Evolutionary conservation across 1,140 invertebrate species (phyloP), one percentile per base, ranked within the genome.

Genomic region (Caenorhabditis tropicalis): DNA sequence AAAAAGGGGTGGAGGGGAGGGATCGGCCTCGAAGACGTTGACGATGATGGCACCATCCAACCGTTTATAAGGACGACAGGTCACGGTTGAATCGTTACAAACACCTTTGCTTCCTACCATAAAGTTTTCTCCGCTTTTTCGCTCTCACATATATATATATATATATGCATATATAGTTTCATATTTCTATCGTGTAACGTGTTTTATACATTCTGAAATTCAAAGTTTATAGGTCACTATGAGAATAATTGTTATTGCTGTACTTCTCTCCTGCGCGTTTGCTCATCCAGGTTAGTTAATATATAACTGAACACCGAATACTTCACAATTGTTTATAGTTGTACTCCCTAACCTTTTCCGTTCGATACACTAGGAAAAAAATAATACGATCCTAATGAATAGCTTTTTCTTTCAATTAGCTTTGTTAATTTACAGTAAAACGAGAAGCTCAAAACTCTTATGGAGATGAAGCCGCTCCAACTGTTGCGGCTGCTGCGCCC

Each of bases 391-490:
- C n/a, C n/a, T n/a, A n/a, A n/a, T n/a, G n/a, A n/a, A n/a, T n/a
- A n/a, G n/a, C n/a, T n/a, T n/a, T n/a, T n/a, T n/a, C n/a, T n/a
- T n/a, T 51, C 49, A 9, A 51, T 4, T 3, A 51, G 49, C 49
- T 36, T 65, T 36, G 9, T 5, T 27, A 31, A 16, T 65, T 39
- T 65, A 15, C 58, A 74, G 65, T 46, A 9, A 74, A 74, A 21
- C 65, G 65, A 27, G 36, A 74, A 74, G 65, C 65, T 43, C 65
- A 74, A 43, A 85, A 85, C 84, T 46, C 60, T 6, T 85, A 85
- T 24, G 84, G 84, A 79, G 84, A 85, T 70, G 84, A 85, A 24
- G 79, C 80, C 16, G 36, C 84, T 9, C 80, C 49, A 16, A 80
- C 81, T 53, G 58, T 81, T 31, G 58, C 65, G 2, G 29, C 81